Conservation (phyloP, 2,113 vertebrate species). For the Ia io region DNA sequence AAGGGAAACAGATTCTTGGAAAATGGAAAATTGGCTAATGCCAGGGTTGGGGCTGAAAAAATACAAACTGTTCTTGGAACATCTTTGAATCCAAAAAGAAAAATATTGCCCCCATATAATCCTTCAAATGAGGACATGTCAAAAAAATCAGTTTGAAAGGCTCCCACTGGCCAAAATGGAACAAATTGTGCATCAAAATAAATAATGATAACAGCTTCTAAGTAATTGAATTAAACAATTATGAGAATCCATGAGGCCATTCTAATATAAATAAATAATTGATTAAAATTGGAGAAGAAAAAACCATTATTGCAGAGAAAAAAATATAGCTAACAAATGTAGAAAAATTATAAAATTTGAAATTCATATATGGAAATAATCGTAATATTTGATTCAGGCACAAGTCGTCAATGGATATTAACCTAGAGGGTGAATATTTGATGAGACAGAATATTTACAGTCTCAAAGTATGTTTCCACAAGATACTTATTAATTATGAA, state of each 20-base stretch:
- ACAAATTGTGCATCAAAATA: neutral
- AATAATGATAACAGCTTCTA: neutral
- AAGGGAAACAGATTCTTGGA: neutral
- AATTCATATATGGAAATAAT: neutral
- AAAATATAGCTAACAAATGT: neutral
- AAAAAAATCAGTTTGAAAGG: neutral
- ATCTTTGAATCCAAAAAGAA: neutral
- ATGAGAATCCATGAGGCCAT: neutral
- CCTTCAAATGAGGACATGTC: neutral
- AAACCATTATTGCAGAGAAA: neutral
- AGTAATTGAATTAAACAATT: neutral
- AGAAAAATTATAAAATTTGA: neutral
- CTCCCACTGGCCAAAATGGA: neutral
- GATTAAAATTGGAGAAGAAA: neutral
- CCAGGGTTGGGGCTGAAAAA: neutral
- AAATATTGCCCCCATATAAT: neutral
- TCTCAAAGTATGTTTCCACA: conserved; percentile 55
- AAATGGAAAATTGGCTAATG: neutral
- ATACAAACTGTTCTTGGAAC: neutral
- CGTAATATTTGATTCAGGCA: conserved; percentile 13
- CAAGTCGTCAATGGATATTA: conserved; percentile 9
- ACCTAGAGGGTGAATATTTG: conserved; percentile 48
- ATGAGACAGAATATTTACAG: conserved; percentile 40
- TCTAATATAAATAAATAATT: neutral
- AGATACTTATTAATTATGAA: conserved; percentile 64